Base-by-base conservation (phyloP, 2,888 invertebrate genomes). In the Metopia argyrocephala region DNA sequence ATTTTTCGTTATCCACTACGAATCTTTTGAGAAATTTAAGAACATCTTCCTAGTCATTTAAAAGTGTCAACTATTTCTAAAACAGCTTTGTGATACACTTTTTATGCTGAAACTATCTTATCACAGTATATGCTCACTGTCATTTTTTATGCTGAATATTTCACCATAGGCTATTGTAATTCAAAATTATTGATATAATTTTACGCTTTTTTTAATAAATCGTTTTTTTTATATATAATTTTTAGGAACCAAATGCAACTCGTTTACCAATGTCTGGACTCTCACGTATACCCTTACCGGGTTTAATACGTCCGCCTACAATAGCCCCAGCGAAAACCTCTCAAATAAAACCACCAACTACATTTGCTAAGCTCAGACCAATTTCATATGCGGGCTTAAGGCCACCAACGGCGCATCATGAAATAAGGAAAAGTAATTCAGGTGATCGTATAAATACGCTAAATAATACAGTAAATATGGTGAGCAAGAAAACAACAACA, bases 231-330 rank as follows among this genome's bases (percentile, higher is more conserved):
- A 48, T 87, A 4, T n/a, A n/a, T n/a, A n/a, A n/a, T 38, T 38
- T 38, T 6, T 84, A 90, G 90, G 90, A 90, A 85, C 84, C 89
- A 62, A 82, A 87, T 46, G 85, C 87, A 50, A 87, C 90, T 1
- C 88, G 89, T 71, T 89, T 91, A 82, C 90, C 68, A 15, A 61
- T 73, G 65, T 65, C 81, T 25, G 88, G 88, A 78, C 84, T 85
- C 52, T 87, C 89, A 23, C 88, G 90, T 52, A 89, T 91, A 45
- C 89, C 90, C 25, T 75, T 89, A 48, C 88, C 90, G 27, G 89
- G 89, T 74, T 84, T 85, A 76, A 66, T 87, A 74, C 85, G 85
- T 31, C 78, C 82, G 6, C 52, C 83, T 31, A 54, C 82, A 48
- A 68, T 66, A 2, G 7, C 74, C 25, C 54, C 75, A n/a, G 12